Conservation (phyloP, 2,113 vertebrate species). For the Romanogobio albipinnatus region DNA sequence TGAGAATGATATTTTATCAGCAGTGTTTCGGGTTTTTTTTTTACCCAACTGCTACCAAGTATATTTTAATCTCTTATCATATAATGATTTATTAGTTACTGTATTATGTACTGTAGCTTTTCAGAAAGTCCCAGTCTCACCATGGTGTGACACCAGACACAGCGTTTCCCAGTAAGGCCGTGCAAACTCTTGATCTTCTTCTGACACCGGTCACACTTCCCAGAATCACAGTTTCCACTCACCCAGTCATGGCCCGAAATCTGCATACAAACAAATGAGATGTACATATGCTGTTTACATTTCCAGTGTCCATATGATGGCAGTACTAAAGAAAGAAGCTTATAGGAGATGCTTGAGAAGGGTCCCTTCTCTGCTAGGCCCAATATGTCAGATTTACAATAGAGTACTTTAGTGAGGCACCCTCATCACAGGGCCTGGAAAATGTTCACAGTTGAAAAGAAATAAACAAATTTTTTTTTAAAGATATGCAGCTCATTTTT, state of each 20-base stretch:
- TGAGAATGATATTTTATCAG: background rate
- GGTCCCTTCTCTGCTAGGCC: background rate
- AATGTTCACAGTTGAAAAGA: background rate
- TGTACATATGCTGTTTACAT: background rate
- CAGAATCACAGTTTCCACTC: constrained; percentile 79
- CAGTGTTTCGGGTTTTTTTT: background rate
- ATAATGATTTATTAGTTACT: background rate
- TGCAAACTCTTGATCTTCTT: constrained; percentile 83
- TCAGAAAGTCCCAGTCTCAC: constrained; percentile 63
- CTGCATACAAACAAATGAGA: constrained; percentile 39
- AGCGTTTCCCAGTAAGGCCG: constrained; percentile 80
- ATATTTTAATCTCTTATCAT: background rate
- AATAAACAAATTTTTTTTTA: background rate
- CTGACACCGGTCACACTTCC: constrained; percentile 85
- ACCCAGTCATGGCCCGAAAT: constrained; percentile 77
- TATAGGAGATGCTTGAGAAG: background rate
- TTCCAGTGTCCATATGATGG: background rate
- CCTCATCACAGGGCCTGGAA: background rate
- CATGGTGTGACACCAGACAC: constrained; percentile 89
- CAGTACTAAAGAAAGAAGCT: background rate
- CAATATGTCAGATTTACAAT: background rate
- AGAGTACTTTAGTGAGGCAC: background rate
- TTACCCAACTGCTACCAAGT: background rate
- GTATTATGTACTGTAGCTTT: background rate
- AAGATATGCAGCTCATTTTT: background rate